Base-by-base conservation (phyloP, 2,797 vertebrate genomes). In the Rhadinocentrus ornatus region DNA sequence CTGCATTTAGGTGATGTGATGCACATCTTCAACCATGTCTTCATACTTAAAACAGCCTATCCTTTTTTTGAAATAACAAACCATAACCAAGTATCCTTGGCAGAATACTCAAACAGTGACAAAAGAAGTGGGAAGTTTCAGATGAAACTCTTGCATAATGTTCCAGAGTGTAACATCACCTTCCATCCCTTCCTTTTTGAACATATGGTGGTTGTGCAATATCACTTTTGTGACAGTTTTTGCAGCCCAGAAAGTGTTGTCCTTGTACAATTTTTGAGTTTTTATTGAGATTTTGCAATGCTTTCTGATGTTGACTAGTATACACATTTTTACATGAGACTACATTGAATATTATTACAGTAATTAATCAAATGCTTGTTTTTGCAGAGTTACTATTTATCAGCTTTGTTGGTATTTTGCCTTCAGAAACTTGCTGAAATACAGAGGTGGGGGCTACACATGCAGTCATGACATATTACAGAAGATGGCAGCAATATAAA, bases 401-500 rank as follows among this genome's bases (percentile, higher is more conserved):
- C 50, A 54, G 12, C 22, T 54, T 29, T 29, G 13, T 6, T 13
- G 6, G 6, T 52, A 39, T 65, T 0, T 65, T 29, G 3, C 7
- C 3, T 57, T 62, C 34, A 62, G 26, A 29, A 41, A 22, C 20
- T n/a, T 24, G 8, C 20, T 64, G 41, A 0, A 22, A 44, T 57
- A 20, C 0, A 20, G n/a, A 46, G 32, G 37, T 6, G 2, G 2
- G 2, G 4, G 10, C 20, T 57, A 8, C 55, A 58, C 5, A 53
- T 46, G 16, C 13, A 66, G 22, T 64, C 16, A 3, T 22, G 0
- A 9, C 4, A 9, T 62, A 0, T 2, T 55, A 83, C 90, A 89
- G 66, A 61, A 91, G 90, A 78, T 84, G 89, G 89, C 62, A 66
- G 68, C 65, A 53, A 32, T 69, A 50, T 72, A 61, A 78, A 75